Evolutionary conservation across 2,888 invertebrate genomes (phyloP).

Genomic region (Drosophila testacea): DNA sequence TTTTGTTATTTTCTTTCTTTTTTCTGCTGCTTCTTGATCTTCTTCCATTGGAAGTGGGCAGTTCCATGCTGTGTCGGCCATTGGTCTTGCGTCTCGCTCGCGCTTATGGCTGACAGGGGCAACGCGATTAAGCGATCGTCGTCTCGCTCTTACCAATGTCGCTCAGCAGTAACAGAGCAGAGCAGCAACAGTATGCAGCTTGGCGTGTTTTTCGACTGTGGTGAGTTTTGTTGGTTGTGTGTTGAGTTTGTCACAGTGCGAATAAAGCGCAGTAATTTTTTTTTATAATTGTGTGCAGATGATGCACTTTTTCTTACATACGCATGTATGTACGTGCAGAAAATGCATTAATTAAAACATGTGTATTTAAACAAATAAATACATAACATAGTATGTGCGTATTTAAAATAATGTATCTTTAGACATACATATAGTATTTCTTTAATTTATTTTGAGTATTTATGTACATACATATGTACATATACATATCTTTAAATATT

Average conservation of each 20-base stretch:
- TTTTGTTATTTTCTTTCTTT: constrained; percentile 7
- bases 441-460: no score
- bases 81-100: constrained; percentile 77
- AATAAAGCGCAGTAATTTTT: constrained; percentile 7
- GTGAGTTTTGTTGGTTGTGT: constrained; percentile 39
- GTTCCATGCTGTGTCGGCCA: constrained; percentile 72
- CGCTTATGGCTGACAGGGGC: constrained; percentile 15
- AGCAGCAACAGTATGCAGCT: constrained; percentile 46
- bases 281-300: constrained; percentile 30
- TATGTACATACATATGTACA: no score
- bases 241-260: constrained; percentile 54
- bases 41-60: constrained; percentile 58
- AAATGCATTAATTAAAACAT: no score
- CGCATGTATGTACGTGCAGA: neutral
- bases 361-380: no score
- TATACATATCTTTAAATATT: no score
- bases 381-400: no score
- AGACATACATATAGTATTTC: no score
- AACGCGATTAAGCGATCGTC: constrained; percentile 57
- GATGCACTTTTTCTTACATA: constrained; percentile 34
- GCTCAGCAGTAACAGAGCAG: constrained; percentile 21
- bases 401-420: no score
- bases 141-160: constrained; percentile 54
- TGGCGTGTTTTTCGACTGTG: constrained; percentile 31
- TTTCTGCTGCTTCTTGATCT: constrained; percentile 26